Percentiles rank a stretch among this genome's conserved stretches.
Conservation (phyloP, 1,140 invertebrate genomes). For the Geopemphigus sp. region DNA sequence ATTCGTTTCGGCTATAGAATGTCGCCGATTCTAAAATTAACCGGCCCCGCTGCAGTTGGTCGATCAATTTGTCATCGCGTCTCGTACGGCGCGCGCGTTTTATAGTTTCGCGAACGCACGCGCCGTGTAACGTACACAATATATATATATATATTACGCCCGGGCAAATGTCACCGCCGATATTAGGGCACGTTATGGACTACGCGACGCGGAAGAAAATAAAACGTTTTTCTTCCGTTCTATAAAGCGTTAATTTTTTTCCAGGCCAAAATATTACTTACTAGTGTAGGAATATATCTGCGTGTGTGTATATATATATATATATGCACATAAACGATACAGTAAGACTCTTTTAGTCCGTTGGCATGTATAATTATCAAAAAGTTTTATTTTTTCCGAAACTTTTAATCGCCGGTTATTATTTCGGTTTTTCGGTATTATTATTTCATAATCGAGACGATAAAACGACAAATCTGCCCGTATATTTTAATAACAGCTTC, state of each 20-base stretch:
- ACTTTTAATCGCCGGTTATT: not conserved
- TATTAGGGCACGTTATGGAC: too few species aligned
- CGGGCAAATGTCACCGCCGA: too few species aligned
- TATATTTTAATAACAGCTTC: not conserved
- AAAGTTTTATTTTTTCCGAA: not conserved
- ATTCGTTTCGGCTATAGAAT: not conserved
- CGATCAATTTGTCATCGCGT: not conserved
- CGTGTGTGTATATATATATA: too few species aligned
- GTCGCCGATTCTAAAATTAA: constrained; percentile 10
- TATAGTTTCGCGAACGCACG: too few species aligned
- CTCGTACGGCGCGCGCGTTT: too few species aligned
- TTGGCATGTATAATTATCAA: not conserved
- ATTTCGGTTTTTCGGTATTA: not conserved
- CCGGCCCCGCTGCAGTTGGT: not conserved
- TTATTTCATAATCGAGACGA: not conserved
- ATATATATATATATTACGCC: not conserved
- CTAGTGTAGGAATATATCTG: too few species aligned
- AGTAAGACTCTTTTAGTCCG: not conserved
- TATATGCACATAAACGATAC: too few species aligned
- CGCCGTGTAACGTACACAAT: too few species aligned
- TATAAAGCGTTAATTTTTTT: too few species aligned
- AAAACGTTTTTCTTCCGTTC: too few species aligned
- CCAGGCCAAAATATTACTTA: too few species aligned
- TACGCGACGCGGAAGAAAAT: too few species aligned
- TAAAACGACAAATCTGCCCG: not conserved